Evolutionary conservation across 2,113 vertebrate species (phyloP).

Genomic region (Sinocyclocheilus anophthalmus): DNA sequence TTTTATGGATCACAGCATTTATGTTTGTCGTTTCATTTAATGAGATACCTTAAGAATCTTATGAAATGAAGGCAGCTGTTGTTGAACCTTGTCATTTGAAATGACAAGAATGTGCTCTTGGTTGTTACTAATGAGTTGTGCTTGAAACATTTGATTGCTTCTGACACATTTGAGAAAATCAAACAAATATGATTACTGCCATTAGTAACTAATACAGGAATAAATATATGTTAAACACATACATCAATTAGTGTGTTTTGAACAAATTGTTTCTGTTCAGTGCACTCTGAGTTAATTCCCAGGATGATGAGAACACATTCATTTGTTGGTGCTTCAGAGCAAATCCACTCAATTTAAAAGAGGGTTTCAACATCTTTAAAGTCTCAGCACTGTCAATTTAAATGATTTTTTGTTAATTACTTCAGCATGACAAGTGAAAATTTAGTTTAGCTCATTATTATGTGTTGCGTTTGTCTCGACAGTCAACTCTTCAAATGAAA

Average conservation of each 20-base stretch:
- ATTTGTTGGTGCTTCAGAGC: slow-evolving; percentile 68
- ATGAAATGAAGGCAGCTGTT: slow-evolving; percentile 38
- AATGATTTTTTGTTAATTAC: slow-evolving; percentile 55
- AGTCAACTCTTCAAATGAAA: not conserved
- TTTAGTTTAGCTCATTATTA: slow-evolving; percentile 10
- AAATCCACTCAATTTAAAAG: slow-evolving; percentile 72
- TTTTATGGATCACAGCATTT: not conserved
- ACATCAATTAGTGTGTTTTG: slow-evolving; percentile 78
- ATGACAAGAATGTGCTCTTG: slow-evolving; percentile 70
- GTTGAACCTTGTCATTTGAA: slow-evolving; percentile 68
- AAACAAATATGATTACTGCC: slow-evolving; percentile 75
- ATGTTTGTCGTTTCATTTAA: slow-evolving; percentile 8
- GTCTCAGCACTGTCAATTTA: slow-evolving; percentile 50
- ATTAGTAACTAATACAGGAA: slow-evolving; percentile 77
- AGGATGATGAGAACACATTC: slow-evolving; percentile 64
- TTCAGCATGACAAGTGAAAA: not conserved
- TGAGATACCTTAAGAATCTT: slow-evolving; percentile 8
- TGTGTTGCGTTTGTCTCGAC: not conserved
- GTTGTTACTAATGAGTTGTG: slow-evolving; percentile 75
- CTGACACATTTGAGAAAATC: slow-evolving; percentile 65
- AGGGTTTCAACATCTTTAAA: slow-evolving; percentile 66
- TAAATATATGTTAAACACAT: slow-evolving; percentile 79
- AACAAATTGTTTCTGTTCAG: slow-evolving; percentile 74
- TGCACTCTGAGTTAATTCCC: slow-evolving; percentile 61
- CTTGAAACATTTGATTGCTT: slow-evolving; percentile 74